phyloP scores from a whole-genome alignment of 2,797 vertebrate species.

The Chaetodon trifasciatus region DNA sequence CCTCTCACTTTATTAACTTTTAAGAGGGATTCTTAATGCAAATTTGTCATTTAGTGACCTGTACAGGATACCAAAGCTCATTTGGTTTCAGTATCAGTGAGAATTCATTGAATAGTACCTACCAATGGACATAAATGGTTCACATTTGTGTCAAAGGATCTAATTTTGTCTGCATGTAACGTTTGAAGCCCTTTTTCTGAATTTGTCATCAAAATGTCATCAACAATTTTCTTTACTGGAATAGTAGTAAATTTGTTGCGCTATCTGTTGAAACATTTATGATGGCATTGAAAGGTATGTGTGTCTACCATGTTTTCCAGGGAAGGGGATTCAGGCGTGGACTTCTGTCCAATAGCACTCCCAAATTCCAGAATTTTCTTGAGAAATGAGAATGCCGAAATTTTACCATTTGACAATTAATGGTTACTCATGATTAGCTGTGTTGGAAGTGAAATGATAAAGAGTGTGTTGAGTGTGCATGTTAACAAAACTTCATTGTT shows the following conservation, averaged over 20 bases:
- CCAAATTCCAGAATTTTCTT: neutral
- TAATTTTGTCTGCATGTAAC: neutral
- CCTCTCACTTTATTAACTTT: conserved; percentile 24
- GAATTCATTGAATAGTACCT: conserved; percentile 4
- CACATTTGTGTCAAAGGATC: conserved; percentile 33
- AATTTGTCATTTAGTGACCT: conserved; percentile 5
- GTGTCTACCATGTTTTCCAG: neutral
- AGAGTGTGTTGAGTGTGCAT: neutral
- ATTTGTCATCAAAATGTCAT: neutral
- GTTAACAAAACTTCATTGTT: neutral
- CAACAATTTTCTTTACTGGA: neutral
- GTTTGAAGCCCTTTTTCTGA: neutral
- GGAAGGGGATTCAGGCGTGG: neutral
- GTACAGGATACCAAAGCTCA: conserved; percentile 3
- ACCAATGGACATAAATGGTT: conserved; percentile 12
- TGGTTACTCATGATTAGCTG: neutral
- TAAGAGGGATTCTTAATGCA: conserved; percentile 31
- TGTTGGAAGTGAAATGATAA: neutral
- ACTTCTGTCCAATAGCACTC: neutral
- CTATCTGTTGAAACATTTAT: neutral
- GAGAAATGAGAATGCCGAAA: neutral
- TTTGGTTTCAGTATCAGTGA: conserved; percentile 7
- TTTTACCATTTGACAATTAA: neutral
- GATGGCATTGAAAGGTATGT: neutral
- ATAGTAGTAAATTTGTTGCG: neutral